Conservation (phyloP, 2,888 invertebrate species). For the Chrysolina haemoptera region DNA sequence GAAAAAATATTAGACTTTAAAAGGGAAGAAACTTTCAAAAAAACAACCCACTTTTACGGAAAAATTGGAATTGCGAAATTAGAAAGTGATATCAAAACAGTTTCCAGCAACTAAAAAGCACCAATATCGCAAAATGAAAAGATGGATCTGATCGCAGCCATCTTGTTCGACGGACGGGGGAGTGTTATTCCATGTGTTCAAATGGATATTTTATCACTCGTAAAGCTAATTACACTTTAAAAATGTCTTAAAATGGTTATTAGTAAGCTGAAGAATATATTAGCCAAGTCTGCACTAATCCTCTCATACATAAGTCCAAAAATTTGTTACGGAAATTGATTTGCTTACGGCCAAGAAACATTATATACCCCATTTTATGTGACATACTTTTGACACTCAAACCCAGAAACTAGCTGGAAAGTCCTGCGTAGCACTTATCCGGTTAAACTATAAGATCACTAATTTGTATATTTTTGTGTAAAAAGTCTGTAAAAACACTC, state of each 20-base stretch:
- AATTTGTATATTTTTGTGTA: slow-evolving; percentile 71
- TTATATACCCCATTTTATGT: slow-evolving; percentile 81
- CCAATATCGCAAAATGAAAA: slow-evolving; percentile 71
- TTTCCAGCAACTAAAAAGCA: slow-evolving; percentile 44
- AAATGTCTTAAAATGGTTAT: slow-evolving; percentile 29
- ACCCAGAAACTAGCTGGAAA: slow-evolving; percentile 63
- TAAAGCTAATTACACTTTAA: slow-evolving; percentile 34
- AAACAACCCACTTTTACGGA: background rate
- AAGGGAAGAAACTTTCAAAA: background rate
- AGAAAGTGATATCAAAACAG: slow-evolving; percentile 34
- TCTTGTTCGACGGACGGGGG: slow-evolving; percentile 70
- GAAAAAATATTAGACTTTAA: background rate
- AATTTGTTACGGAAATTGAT: slow-evolving; percentile 66
- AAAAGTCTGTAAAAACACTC: slow-evolving; percentile 77
- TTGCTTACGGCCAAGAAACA: slow-evolving; percentile 70
- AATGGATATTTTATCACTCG: slow-evolving; percentile 62
- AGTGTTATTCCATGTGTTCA: slow-evolving; percentile 71
- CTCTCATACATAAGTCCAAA: slow-evolving; percentile 57
- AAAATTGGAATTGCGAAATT: background rate
- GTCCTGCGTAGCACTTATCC: slow-evolving; percentile 57
- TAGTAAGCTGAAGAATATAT: slow-evolving; percentile 38
- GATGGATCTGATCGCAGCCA: slow-evolving; percentile 70
- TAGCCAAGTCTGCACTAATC: slow-evolving; percentile 49
- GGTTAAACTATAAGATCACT: slow-evolving; percentile 59
- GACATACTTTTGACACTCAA: slow-evolving; percentile 79